Evolutionary conservation across 1,140 invertebrate species (phyloP).

Genomic region (Mercenaria mercenaria): DNA sequence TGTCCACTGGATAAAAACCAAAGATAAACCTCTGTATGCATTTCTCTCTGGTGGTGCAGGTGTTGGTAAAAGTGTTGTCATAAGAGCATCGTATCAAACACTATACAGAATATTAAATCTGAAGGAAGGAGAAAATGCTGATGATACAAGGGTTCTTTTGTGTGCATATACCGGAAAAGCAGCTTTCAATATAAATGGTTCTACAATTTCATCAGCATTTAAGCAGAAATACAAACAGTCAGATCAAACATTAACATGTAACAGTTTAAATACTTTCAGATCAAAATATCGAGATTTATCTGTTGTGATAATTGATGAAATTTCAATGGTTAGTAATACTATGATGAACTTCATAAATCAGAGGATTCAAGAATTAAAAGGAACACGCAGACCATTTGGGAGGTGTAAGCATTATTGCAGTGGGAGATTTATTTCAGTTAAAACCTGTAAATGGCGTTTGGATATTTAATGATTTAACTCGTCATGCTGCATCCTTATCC

Average conservation of each 20-base stretch:
- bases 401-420: neutral
- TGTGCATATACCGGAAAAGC: too few species aligned
- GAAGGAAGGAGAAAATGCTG: neutral
- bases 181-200: neutral
- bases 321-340: too few species aligned
- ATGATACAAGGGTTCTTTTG: too few species aligned
- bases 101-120: neutral
- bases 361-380: neutral
- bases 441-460: too few species aligned
- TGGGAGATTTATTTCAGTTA: too few species aligned
- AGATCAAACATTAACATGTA: too few species aligned
- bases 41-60: neutral
- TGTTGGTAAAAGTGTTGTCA: neutral
- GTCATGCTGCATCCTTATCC: constrained; percentile 16
- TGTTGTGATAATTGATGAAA: too few species aligned
- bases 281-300: too few species aligned
- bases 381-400: too few species aligned
- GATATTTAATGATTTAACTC: constrained; percentile 33
- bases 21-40: neutral
- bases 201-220: neutral
- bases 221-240: too few species aligned
- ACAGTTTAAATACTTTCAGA: too few species aligned
- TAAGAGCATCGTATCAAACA: too few species aligned
- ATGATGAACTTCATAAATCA: constrained; percentile 24
- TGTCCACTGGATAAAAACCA: neutral